Evolutionary conservation across 2,888 invertebrate genomes (phyloP), one percentile per base, ranked within the genome.

Genomic region (Caenorhabditis virilis): DNA sequence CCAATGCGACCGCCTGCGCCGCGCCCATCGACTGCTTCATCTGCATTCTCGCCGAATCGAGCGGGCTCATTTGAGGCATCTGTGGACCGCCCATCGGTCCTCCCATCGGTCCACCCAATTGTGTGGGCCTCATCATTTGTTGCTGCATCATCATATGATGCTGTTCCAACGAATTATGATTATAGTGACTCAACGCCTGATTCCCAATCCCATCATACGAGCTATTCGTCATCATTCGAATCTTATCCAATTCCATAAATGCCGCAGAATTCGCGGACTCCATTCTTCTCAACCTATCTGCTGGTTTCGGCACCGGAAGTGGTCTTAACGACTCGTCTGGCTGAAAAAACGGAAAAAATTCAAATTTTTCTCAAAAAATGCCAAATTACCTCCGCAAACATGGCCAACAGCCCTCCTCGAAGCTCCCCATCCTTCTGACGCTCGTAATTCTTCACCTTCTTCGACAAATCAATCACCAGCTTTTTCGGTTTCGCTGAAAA

Each of bases 11-110:
- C 3, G 71, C 67, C n/a, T 59, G 48, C 2, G 62, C 65, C 2
- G 66, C 69, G 13, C 65, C 56, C 27, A 71, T 61, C 20, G 61
- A 61, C 46, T 71, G 71, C 45, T 59, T 59, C 66, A 69, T 69
- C 3, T 62, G 60, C 5, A 66, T 47, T 11, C 72, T 39, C 6
- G 72, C 72, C 11, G 54, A 53, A 45, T 72, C 72, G 4, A 72
- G 51, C 18, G 33, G 42, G 42, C 66, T 66, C 47, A 68, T 49
- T 42, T n/a, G n/a, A n/a, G n/a, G n/a, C n/a, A n/a, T n/a, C n/a
- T n/a, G n/a, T n/a, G n/a, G n/a, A n/a, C n/a, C n/a, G n/a, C n/a
- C n/a, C n/a, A n/a, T n/a, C n/a, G n/a, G n/a, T n/a, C n/a, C n/a
- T n/a, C n/a, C n/a, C n/a, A n/a, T n/a, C n/a, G n/a, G n/a, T n/a